Conservation (phyloP, 2,113 vertebrate species). For the Paracanthobrama guichenoti region DNA sequence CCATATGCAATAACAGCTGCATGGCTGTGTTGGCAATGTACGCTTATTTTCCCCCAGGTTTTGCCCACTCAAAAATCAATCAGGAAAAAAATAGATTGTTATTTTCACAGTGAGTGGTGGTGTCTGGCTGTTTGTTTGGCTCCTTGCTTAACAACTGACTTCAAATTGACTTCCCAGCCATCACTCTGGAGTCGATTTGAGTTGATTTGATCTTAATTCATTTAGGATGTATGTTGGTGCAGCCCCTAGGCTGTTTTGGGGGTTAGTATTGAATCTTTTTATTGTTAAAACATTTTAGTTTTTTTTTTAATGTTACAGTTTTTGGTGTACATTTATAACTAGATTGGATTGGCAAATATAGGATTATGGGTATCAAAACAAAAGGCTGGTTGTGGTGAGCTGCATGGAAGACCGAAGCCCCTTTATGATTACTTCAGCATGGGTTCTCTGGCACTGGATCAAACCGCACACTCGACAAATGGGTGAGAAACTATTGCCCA, state of each 20-base stretch:
- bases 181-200: slow-evolving; percentile 7
- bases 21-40: slow-evolving; percentile 1
- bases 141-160: slow-evolving; percentile 23
- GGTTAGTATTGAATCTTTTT: not conserved
- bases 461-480: slow-evolving; percentile 65
- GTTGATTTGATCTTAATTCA: slow-evolving; percentile 14
- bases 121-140: slow-evolving; percentile 28
- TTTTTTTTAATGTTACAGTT: not conserved
- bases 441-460: slow-evolving; percentile 68
- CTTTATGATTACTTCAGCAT: slow-evolving; percentile 71
- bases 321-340: not conserved
- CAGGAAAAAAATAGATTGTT: slow-evolving; percentile 2
- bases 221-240: not conserved
- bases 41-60: not conserved
- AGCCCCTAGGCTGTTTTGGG: not conserved
- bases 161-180: slow-evolving; percentile 1
- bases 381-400: slow-evolving; percentile 47
- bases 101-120: not conserved
- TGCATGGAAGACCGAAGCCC: slow-evolving; percentile 34
- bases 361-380: slow-evolving; percentile 19
- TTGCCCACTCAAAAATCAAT: slow-evolving; percentile 27
- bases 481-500: slow-evolving; percentile 44
- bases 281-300: not conserved
- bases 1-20: slow-evolving; percentile 29
- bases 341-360: not conserved